Conservation (phyloP, 92 coral and sea anemone genomes). For the Isaurus tuberculatus region DNA sequence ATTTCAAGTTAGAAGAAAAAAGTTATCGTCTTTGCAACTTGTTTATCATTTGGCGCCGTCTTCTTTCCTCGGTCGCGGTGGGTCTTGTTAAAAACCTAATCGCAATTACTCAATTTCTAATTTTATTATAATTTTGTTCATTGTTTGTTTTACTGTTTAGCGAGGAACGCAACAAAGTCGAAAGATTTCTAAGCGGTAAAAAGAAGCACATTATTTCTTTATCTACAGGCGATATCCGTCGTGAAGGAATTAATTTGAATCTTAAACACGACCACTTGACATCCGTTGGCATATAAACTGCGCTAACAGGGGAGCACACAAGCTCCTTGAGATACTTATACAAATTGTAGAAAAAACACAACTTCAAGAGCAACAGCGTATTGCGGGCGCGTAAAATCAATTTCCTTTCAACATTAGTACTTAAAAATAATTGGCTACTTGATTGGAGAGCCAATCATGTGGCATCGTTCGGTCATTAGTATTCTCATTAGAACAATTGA, state of each 20-base stretch:
- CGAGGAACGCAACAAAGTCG: not conserved
- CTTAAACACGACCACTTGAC: constrained; percentile 8
- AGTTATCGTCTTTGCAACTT: not conserved
- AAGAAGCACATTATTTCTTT: not conserved
- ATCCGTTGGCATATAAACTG: not conserved
- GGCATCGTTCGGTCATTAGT: constrained; percentile 69
- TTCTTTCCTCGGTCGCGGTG: not conserved
- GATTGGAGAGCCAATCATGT: constrained; percentile 80
- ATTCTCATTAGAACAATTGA: constrained; percentile 89
- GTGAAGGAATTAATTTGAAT: constrained; percentile 10
- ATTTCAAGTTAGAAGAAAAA: not conserved
- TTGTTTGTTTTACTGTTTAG: constrained; percentile 36
- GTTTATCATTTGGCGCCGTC: not conserved
- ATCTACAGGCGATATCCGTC: not conserved
- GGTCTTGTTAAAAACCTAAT: constrained; percentile 6
- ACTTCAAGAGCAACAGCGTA: constrained; percentile 43
- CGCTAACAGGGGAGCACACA: not conserved
- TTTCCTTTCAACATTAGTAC: constrained; percentile 73
- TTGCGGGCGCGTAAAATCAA: constrained; percentile 43
- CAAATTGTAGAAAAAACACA: not conserved
- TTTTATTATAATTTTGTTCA: not conserved
- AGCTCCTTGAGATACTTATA: not conserved
- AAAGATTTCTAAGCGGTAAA: not conserved
- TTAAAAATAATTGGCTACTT: constrained; percentile 94
- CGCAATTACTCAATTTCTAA: not conserved